Percentiles rank a stretch among this genome's conserved stretches.
Evolutionary conservation across 2,797 vertebrate species (phyloP).

Genomic region (Thunnus albacares): DNA sequence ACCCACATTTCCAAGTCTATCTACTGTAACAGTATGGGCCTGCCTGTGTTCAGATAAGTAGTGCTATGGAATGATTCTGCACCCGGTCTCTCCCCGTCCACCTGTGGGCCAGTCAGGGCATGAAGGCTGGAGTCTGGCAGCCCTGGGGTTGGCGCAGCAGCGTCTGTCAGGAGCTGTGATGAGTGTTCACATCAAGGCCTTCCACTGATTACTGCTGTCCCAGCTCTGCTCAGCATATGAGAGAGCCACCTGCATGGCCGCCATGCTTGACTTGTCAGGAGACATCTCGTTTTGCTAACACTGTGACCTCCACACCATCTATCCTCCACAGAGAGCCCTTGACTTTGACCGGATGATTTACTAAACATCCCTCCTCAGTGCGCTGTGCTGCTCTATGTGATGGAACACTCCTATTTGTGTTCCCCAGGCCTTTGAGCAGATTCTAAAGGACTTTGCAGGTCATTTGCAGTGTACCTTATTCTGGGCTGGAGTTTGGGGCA

Average conservation of each 20-base stretch:
- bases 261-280: constrained; percentile 34
- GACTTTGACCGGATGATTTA: constrained; percentile 65
- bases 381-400: constrained; percentile 12
- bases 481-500: neutral
- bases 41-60: constrained; percentile 4
- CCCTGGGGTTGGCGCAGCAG: neutral
- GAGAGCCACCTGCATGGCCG: constrained; percentile 5
- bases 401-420: constrained; percentile 27
- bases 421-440: neutral
- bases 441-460: constrained; percentile 21
- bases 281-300: constrained; percentile 51
- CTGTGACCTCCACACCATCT: constrained; percentile 52
- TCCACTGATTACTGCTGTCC: constrained; percentile 41
- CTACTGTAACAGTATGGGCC: neutral
- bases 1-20: constrained; percentile 15
- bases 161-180: constrained; percentile 53
- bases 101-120: neutral
- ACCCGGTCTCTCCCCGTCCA: neutral
- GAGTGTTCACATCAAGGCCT: constrained; percentile 59
- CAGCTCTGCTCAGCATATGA: constrained; percentile 21
- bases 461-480: constrained; percentile 9
- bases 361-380: constrained; percentile 27
- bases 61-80: constrained; percentile 17
- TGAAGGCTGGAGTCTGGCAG: constrained; percentile 11
- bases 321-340: constrained; percentile 45